A percentile compares a stretch with the other conserved stretches of the same genome.
These are phyloP conservation scores for Apamea epomidion DNA, from an alignment of 2,888 invertebrate genomes.

Conservation along the genomic window DNA sequence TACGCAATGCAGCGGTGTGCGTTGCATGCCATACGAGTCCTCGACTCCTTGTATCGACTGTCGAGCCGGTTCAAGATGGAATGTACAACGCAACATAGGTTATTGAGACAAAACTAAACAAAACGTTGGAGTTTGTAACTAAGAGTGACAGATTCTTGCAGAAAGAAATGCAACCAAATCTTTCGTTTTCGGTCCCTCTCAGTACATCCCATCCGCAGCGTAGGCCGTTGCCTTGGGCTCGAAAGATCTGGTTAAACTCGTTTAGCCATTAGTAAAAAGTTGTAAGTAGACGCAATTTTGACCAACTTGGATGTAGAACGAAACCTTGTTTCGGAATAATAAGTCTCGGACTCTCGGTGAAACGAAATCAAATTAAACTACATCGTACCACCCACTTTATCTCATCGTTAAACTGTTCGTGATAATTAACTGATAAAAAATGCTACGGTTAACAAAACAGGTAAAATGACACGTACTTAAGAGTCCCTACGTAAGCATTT, in stretches of 20 bases:
- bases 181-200: slow-evolving; percentile 21
- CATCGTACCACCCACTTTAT: slow-evolving; percentile 30
- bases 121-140: background rate
- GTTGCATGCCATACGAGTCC: slow-evolving; percentile 74
- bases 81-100: slow-evolving; percentile 30
- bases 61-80: slow-evolving; percentile 48
- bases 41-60: slow-evolving; percentile 66
- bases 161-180: slow-evolving; percentile 3
- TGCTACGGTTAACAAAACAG: slow-evolving; percentile 19
- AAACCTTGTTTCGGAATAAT: slow-evolving; percentile 55
- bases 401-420: slow-evolving; percentile 43
- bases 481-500: background rate
- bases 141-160: background rate
- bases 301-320: slow-evolving; percentile 57
- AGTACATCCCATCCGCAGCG: slow-evolving; percentile 44
- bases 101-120: background rate
- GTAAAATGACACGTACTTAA: background rate
- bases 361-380: slow-evolving; percentile 42
- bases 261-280: slow-evolving; percentile 70
- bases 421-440: slow-evolving; percentile 50
- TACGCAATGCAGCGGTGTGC: slow-evolving; percentile 76
- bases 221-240: slow-evolving; percentile 58
- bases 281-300: slow-evolving; percentile 62
- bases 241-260: slow-evolving; percentile 69
- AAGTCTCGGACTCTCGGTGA: slow-evolving; percentile 28